Evolutionary conservation across 2,888 invertebrate genomes (phyloP).

Genomic region (Acleris literana): DNA sequence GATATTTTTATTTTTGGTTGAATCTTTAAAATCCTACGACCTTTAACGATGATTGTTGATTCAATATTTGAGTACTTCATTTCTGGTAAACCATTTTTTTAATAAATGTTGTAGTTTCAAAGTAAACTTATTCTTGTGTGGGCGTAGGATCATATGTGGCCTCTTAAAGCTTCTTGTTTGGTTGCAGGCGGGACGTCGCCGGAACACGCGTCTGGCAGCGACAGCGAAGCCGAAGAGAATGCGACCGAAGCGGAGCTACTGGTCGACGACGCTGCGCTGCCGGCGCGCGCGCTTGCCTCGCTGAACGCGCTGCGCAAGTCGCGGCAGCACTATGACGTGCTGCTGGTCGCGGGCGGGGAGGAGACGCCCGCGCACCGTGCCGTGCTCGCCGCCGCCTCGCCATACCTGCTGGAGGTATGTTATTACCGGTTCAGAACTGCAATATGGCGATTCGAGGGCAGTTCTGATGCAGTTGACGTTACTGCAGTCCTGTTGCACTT

Average conservation of each 20-base stretch:
- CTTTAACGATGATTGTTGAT: no score
- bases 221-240: slow-evolving; percentile 23
- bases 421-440: no score
- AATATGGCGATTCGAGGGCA: no score
- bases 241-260: slow-evolving; percentile 64
- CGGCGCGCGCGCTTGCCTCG: slow-evolving; percentile 85
- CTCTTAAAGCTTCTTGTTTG: not conserved
- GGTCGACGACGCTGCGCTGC: slow-evolving; percentile 83
- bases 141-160: no score
- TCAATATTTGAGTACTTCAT: no score
- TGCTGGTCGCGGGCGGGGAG: slow-evolving; percentile 87
- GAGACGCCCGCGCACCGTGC: slow-evolving; percentile 88
- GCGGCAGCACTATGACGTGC: slow-evolving; percentile 93
- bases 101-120: no score
- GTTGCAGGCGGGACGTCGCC: slow-evolving; percentile 28
- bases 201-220: slow-evolving; percentile 28
- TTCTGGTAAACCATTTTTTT: no score
- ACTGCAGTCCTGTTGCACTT: no score
- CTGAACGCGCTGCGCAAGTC: slow-evolving; percentile 92
- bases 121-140: no score
- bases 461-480: no score
- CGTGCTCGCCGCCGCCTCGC: slow-evolving; percentile 90
- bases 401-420: slow-evolving; percentile 86
- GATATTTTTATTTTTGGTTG: no score
- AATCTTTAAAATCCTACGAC: no score